phyloP scores from a whole-genome alignment of 2,888 invertebrate genomes.

The Lypha dubia region DNA sequence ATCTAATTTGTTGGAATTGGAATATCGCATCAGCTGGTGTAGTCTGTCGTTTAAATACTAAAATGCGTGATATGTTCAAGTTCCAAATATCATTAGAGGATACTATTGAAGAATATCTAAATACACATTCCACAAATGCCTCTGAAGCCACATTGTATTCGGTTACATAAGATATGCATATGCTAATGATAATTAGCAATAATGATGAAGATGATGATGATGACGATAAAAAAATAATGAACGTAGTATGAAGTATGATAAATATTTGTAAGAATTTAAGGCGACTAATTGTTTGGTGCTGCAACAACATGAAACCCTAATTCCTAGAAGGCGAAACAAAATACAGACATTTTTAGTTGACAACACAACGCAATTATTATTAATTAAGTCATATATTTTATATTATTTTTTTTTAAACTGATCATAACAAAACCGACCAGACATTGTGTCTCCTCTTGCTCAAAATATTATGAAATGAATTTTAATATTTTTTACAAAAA shows the following conservation, averaged over 20 bases:
- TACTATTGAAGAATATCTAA: conserved; percentile 82
- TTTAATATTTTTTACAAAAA: conserved; percentile 24
- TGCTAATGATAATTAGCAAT: neutral
- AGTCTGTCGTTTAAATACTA: conserved; percentile 78
- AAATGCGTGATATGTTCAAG: conserved; percentile 78
- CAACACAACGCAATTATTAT: conserved; percentile 77
- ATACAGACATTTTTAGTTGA: conserved; percentile 72
- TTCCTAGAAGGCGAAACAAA: conserved; percentile 80
- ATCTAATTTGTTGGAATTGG: conserved; percentile 85
- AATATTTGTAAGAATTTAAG: conserved; percentile 38
- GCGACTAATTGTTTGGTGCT: conserved; percentile 68
- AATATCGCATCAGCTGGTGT: conserved; percentile 81
- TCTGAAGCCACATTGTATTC: conserved; percentile 75
- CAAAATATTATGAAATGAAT: conserved; percentile 11
- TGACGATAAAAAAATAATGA: too few relatives aligned
- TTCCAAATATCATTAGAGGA: conserved; percentile 77
- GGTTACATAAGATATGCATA: conserved; percentile 33
- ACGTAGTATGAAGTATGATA: neutral
- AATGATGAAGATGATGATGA: too few relatives aligned
- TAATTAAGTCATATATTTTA: conserved; percentile 74
- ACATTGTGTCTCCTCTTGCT: conserved; percentile 58
- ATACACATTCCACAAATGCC: conserved; percentile 73
- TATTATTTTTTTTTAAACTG: conserved; percentile 24
- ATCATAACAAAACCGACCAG: conserved; percentile 35
- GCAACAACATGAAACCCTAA: conserved; percentile 61